phyloP scores from a whole-genome alignment of 1,140 invertebrate genomes.

The Sesamia nonagrioides region DNA sequence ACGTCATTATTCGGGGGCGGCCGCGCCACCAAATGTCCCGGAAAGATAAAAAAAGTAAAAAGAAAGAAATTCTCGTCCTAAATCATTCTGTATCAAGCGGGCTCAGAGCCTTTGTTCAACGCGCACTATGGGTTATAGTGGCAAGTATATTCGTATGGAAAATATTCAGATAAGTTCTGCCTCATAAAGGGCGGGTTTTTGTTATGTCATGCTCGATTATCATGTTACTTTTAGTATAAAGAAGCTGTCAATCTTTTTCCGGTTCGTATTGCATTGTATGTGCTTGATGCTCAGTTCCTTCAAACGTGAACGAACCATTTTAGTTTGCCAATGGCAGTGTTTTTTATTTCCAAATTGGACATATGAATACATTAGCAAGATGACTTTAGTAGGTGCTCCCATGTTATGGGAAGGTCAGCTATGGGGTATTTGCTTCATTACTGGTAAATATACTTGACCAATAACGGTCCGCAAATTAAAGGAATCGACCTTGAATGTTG shows the following conservation, averaged over 20 bases:
- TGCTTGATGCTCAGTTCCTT: too few relatives aligned
- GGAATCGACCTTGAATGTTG: too few relatives aligned
- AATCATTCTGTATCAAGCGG: constrained; percentile 63
- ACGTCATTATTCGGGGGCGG: constrained; percentile 47
- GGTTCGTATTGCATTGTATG: too few relatives aligned
- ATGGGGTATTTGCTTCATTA: too few relatives aligned
- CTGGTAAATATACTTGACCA: too few relatives aligned
- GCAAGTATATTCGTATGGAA: constrained; percentile 32
- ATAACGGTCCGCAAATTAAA: too few relatives aligned
- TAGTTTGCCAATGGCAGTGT: too few relatives aligned
- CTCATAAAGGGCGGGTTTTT: not conserved
- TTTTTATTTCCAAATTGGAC: too few relatives aligned
- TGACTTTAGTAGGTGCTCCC: too few relatives aligned
- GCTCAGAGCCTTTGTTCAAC: constrained; percentile 36
- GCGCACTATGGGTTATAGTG: constrained; percentile 33
- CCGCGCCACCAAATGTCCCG: constrained; percentile 64
- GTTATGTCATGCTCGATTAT: not conserved
- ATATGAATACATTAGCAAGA: too few relatives aligned
- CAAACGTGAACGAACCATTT: too few relatives aligned
- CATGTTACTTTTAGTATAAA: not conserved
- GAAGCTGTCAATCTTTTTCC: not conserved
- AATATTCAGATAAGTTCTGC: constrained; percentile 31
- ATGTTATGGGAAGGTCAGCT: too few relatives aligned
- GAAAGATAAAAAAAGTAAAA: constrained; percentile 70
- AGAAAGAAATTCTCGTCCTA: constrained; percentile 59